Evolutionary conservation across 2,797 vertebrate species (phyloP).

Genomic region (Acanthiza pusilla): DNA sequence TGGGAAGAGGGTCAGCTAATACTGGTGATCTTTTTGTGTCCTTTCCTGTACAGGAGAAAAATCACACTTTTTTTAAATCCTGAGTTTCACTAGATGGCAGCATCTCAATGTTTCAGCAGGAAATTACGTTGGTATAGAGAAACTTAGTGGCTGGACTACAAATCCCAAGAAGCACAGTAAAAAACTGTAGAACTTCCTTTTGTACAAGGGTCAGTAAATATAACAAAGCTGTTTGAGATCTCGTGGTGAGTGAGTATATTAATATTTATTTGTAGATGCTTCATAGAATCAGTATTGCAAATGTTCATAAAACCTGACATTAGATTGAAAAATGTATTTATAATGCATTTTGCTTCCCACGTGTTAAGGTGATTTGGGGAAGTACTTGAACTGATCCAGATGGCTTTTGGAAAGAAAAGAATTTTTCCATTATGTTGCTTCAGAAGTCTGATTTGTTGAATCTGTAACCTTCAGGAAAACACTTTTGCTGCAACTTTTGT

Average conservation of each 20-base stretch:
- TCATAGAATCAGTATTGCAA: accelerated
- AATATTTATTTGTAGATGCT: background rate
- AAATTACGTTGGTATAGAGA: accelerated
- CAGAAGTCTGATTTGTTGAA: background rate
- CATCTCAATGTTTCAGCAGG: background rate
- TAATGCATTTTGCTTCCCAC: background rate
- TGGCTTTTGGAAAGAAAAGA: background rate
- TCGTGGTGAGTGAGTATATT: background rate
- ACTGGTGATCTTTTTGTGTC: background rate
- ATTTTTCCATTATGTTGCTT: background rate
- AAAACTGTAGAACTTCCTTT: background rate
- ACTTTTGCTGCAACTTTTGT: background rate
- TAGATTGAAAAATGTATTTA: background rate
- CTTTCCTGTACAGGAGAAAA: background rate
- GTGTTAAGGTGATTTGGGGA: background rate
- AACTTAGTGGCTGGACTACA: conserved; percentile 12
- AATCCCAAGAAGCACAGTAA: conserved; percentile 37
- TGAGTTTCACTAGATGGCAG: conserved; percentile 64
- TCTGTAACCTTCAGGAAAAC: background rate
- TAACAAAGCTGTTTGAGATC: background rate
- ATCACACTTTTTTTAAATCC: background rate
- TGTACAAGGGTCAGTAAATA: background rate
- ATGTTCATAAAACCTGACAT: background rate
- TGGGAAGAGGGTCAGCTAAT: background rate
- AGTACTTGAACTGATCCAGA: background rate